Conservation (phyloP, 1,140 invertebrate genomes). For the Apis mellifera region Amel_HAv3.1 CM009938.2:4347001-4347500, state of each 20-base stretch:
- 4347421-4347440: constrained; percentile 11
- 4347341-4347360: constrained; percentile 33
- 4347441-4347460: neutral
- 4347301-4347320: constrained; percentile 30
- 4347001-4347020: too few relatives aligned
- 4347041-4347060: too few relatives aligned
- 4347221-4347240: neutral
- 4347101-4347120: too few relatives aligned
- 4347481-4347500: constrained; percentile 34
- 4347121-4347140: too few relatives aligned
- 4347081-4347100: too few relatives aligned
- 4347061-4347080: too few relatives aligned
- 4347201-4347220: too few relatives aligned
- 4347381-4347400: neutral
- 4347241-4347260: neutral
- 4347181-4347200: too few relatives aligned
- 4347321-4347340: neutral
- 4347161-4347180: too few relatives aligned
- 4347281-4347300: too few relatives aligned
- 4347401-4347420: constrained; percentile 38
- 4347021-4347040: too few relatives aligned
- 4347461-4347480: constrained; percentile 49
- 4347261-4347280: neutral
- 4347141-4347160: too few relatives aligned
- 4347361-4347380: neutral